Percentiles rank a stretch among this genome's conserved stretches.
Evolutionary conservation across 2,797 vertebrate genomes (phyloP).

Genomic region (Chiloscyllium punctatum): DNA sequence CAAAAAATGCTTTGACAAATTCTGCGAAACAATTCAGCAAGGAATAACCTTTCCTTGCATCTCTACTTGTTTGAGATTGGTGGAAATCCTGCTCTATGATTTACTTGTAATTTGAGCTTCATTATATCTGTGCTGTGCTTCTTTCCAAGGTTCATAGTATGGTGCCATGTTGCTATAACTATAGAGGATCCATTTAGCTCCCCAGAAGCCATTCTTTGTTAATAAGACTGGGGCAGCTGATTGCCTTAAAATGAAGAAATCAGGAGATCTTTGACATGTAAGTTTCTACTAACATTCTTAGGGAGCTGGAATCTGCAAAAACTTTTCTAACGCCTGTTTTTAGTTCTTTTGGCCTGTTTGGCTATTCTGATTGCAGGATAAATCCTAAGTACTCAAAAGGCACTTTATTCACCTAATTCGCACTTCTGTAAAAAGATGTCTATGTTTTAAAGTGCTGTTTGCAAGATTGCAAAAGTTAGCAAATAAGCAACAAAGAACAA

Average conservation of each 20-base stretch:
- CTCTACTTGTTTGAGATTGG: not conserved
- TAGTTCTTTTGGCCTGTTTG: not conserved
- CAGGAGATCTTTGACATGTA: not conserved
- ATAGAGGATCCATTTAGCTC: not conserved
- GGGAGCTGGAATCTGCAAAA: not conserved
- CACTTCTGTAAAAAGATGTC: not conserved
- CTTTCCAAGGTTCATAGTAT: not conserved
- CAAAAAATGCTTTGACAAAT: not conserved
- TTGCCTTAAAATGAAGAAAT: not conserved
- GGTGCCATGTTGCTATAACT: not conserved
- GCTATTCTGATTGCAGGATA: not conserved
- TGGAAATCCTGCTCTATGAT: not conserved
- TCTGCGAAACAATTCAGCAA: not conserved
- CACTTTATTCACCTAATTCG: not conserved
- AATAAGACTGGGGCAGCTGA: not conserved
- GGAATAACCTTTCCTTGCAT: not conserved
- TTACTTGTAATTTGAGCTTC: not conserved
- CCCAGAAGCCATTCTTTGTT: not conserved
- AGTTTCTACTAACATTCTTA: not conserved
- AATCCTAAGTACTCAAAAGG: not conserved
- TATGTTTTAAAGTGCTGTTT: not conserved
- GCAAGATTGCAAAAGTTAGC: not conserved
- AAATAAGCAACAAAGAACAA: not conserved
- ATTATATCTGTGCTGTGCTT: not conserved
- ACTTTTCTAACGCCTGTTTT: too few species aligned